Conservation (phyloP, 2,888 invertebrate genomes). For the Autographa gamma region DNA sequence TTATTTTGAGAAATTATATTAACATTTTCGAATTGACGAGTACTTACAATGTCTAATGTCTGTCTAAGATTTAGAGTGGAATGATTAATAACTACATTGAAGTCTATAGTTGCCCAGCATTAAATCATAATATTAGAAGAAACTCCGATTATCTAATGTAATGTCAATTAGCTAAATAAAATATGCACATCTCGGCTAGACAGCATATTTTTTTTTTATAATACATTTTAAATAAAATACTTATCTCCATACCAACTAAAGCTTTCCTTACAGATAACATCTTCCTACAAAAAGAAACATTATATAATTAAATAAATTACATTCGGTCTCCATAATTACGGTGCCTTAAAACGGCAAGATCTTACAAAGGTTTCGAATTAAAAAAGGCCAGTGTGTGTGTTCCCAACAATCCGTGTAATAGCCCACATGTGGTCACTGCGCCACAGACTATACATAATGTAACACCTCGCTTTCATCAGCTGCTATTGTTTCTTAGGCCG, state of each 20-base stretch:
- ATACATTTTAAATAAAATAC: no score
- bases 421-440: conserved; percentile 32
- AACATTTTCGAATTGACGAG: conserved; percentile 38
- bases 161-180: no score
- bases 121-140: no score
- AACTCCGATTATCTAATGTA: no score
- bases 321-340: conserved; percentile 35
- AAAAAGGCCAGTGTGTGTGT: conserved; percentile 46
- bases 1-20: neutral
- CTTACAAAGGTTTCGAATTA: conserved; percentile 50
- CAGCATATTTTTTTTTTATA: no score
- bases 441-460: conserved; percentile 23
- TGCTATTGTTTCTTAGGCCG: conserved; percentile 23
- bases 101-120: no score
- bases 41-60: no score
- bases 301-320: conserved; percentile 37
- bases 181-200: no score
- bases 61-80: no score
- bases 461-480: conserved; percentile 38
- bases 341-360: conserved; percentile 34
- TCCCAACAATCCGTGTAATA: conserved; percentile 44
- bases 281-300: conserved; percentile 18
- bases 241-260: neutral
- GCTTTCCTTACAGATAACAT: conserved; percentile 13
- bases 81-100: no score